phyloP scores from a whole-genome alignment of 2,888 invertebrate species.

The Halictus ligatus region DNA sequence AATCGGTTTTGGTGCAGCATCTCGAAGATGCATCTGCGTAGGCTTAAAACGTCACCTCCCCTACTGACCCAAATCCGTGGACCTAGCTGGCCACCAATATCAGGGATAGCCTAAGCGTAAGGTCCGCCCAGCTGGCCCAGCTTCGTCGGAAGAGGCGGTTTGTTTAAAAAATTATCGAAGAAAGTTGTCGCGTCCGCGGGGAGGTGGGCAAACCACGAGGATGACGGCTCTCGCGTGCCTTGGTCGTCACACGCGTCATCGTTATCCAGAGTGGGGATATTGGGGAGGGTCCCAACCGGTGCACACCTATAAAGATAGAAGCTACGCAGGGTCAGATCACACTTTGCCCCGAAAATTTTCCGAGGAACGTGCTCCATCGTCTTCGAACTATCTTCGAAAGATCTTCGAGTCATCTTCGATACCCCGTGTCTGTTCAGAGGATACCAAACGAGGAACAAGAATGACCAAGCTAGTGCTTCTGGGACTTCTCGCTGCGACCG shows the following conservation, averaged over 20 bases:
- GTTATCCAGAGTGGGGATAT: constrained; percentile 68
- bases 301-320: constrained; percentile 82
- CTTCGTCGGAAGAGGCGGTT: constrained; percentile 67
- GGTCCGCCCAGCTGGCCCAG: constrained; percentile 57
- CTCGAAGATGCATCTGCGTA: background rate
- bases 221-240: constrained; percentile 60
- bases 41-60: constrained; percentile 19
- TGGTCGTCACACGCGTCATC: constrained; percentile 61
- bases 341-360: constrained; percentile 83
- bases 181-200: constrained; percentile 75
- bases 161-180: constrained; percentile 84
- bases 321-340: constrained; percentile 81
- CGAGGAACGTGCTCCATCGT: constrained; percentile 64
- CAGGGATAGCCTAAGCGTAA: constrained; percentile 42
- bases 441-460: constrained; percentile 49
- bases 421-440: constrained; percentile 13
- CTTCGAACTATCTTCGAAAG: background rate
- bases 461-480: constrained; percentile 84
- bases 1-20: background rate
- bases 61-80: constrained; percentile 64
- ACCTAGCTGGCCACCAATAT: constrained; percentile 33
- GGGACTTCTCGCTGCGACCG: constrained; percentile 78
- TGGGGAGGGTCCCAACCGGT: constrained; percentile 74
- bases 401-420: background rate
- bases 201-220: constrained; percentile 64